Base-by-base conservation (phyloP, 2,797 vertebrate species). In the Furcifer pardalis region DNA sequence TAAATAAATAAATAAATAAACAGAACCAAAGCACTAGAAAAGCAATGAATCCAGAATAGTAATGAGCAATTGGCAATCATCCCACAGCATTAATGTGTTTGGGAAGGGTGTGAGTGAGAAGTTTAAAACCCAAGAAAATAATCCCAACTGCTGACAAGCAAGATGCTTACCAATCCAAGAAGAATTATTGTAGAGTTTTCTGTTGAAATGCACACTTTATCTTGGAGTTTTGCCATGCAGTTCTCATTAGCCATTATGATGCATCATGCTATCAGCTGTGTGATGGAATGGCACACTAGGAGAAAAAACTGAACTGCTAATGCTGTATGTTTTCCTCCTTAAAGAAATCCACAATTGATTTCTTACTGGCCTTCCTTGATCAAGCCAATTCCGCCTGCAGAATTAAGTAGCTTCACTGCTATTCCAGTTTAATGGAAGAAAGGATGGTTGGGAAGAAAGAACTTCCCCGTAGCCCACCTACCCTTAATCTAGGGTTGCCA, bases 181-280 rank as follows among this genome's bases (percentile, higher is more conserved):
- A 44, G 6, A 17, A 23, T 46, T 74, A 5, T 73, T 62, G 35
- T 42, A 30, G 32, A 15, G 77, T 77, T 83, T 27, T 19, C 21
- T 4, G 30, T 7, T 30, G 69, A 63, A 44, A 85, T 46, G 49
- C 44, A 19, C 40, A n/a, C 81, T 68, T 81, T 60, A 37, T 46
- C 40, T 44, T 81, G 71, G 40, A 74, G 63, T 23, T 30, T 69
- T 81, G 72, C 72, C 79, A 76, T 68, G n/a, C 52, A 46, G 25
- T 68, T 76, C n/a, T 49, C 23, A 49, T 81, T 69, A 81, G 69
- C 81, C 71, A 42, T 40, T 2, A 46, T 13, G 21, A 76, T 25
- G 84, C 62, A 52, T 71, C 79, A 63, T 71, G 73, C 65, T 30
- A 37, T 77, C 71, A 86, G 77, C 17, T 76, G 78, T 27, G 37